Conservation (phyloP, 23 tunicate species). For the Halocynthia roretzi region DNA sequence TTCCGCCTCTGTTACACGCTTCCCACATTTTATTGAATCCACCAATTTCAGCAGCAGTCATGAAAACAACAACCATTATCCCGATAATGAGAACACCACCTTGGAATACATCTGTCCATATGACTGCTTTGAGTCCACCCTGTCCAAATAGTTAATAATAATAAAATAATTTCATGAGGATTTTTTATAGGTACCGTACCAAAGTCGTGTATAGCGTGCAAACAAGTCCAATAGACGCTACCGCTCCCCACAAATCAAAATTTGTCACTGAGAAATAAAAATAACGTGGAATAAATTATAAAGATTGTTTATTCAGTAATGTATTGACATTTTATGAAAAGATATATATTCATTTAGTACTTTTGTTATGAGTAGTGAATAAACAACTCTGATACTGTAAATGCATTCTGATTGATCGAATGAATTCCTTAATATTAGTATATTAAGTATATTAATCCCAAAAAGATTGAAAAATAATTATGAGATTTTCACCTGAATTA, state of each 20-base stretch:
- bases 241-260: conserved; percentile 4
- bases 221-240: conserved; percentile 45
- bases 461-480: too few relatives aligned
- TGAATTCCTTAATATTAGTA: too few relatives aligned
- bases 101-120: conserved; percentile 78
- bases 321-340: too few relatives aligned
- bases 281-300: background rate
- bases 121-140: background rate
- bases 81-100: conserved; percentile 62
- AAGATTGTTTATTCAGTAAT: too few relatives aligned
- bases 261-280: conserved; percentile 42
- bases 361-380: too few relatives aligned
- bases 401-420: too few relatives aligned
- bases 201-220: conserved; percentile 73
- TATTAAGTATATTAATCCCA: too few relatives aligned
- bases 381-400: too few relatives aligned
- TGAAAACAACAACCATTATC: conserved; percentile 49
- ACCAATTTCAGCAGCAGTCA: conserved; percentile 49
- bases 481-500: conserved; percentile 2
- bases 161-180: background rate
- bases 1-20: conserved; percentile 36
- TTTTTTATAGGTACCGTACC: conserved; percentile 2
- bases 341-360: too few relatives aligned
- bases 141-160: conserved; percentile 21
- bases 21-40: conserved; percentile 71